Base-by-base conservation (phyloP, 2,113 vertebrate species). In the Trichomycterus rosablanca region DNA sequence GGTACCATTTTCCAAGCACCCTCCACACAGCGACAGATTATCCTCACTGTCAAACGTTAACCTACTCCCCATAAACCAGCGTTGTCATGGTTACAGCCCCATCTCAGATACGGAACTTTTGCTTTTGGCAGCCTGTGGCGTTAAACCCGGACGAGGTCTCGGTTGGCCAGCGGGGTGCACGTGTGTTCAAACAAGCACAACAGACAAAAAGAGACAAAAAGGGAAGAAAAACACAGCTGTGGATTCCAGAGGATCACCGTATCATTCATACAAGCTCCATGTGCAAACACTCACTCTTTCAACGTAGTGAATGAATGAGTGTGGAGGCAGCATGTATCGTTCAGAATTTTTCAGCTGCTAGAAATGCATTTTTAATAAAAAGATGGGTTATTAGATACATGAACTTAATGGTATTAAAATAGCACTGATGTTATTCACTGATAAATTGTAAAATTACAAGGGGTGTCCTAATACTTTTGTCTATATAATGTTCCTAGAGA, bases 81-180 rank as follows among this genome's bases (percentile, higher is more conserved):
- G 69, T 81, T 76, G 52, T 79, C 64, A 76, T 57, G 75, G 82
- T 53, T 57, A 81, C 78, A 52, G 39, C 57, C 72, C 44, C 40
- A 35, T 61, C 49, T 45, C 18, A 4, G 48, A 67, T 64, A 59
- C 60, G 52, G 49, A 68, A 66, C 62, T 63, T 65, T n/a, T n/a
- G n/a, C n/a, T n/a, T n/a, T n/a, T n/a, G n/a, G 65, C 54, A 64
- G 67, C 70, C 65, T 66, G 56, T 76, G 69, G 68, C 73, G 76
- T 57, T 69, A 44, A 49, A 20, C 43, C 56, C 65, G 58, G 51
- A 14, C 28, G n/a, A 59, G 39, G 24, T 34, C 46, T 58, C 3
- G 12, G 45, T 26, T 44, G 12, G 15, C 14, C 46, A 42, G 5
- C 19, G 5, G 45, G 58, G 32, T 35, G 58, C 32, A 35, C 3